Evolutionary conservation across 2,797 vertebrate species (phyloP).

Genomic region (Pangasius sanitwongsei): DNA sequence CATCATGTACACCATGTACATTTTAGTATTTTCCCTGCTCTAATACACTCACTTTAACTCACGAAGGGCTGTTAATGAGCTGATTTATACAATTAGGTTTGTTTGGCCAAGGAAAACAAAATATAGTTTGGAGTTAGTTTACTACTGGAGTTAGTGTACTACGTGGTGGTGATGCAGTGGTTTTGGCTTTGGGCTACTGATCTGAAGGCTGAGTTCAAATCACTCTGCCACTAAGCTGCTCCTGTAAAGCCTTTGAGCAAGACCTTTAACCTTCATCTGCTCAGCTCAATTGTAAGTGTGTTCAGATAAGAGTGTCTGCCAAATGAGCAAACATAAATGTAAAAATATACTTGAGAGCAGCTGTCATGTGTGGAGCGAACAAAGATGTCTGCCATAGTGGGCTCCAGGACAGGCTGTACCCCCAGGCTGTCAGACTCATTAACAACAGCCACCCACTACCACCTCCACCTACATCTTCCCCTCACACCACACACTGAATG

Average conservation of each 20-base stretch:
- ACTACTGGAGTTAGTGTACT: too few species aligned
- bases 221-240: too few species aligned
- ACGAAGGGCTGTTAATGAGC: not conserved
- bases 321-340: not conserved
- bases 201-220: not conserved
- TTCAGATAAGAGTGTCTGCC: not conserved
- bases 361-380: not conserved
- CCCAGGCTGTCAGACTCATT: not conserved
- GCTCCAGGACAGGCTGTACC: too few species aligned
- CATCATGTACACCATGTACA: not conserved
- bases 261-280: not conserved
- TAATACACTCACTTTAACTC: not conserved
- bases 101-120: not conserved
- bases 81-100: not conserved
- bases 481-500: not conserved
- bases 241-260: not conserved
- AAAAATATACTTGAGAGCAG: not conserved
- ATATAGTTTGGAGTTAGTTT: not conserved
- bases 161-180: not conserved
- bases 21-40: not conserved
- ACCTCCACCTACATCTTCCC: not conserved
- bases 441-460: not conserved
- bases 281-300: not conserved
- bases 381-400: not conserved
- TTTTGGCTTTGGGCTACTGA: not conserved